Percentiles rank a stretch among this genome's conserved stretches.
These are phyloP conservation scores for Drosophila novamexicana DNA, from an alignment of 1,140 invertebrate genomes.

Conservation along the genomic window DNA sequence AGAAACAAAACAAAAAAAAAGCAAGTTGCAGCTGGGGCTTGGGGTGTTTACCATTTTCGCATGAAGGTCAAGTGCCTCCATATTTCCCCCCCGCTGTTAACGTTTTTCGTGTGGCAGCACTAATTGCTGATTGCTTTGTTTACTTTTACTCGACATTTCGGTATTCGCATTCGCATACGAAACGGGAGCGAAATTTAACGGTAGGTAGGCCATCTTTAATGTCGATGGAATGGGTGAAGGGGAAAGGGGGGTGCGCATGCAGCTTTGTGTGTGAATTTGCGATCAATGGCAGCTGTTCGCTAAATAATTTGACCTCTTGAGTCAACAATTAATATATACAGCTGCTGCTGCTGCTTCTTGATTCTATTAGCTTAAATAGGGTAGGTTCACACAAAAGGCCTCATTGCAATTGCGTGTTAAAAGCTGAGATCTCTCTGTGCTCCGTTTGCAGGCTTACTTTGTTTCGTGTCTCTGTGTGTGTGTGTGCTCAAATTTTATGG, in stretches of 20 bases:
- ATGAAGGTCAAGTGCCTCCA: conserved; percentile 61
- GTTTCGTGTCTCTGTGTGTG: not conserved
- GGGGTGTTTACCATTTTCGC: conserved; percentile 66
- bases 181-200: conserved; percentile 74
- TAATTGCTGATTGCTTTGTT: conserved; percentile 80
- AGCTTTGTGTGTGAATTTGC: conserved; percentile 64
- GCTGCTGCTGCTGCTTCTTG: conserved; percentile 42
- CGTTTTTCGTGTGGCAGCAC: conserved; percentile 60
- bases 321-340: conserved; percentile 69
- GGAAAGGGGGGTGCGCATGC: not conserved
- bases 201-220: conserved; percentile 38
- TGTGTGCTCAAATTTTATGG: conserved; percentile 54
- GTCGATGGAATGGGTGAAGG: too few species aligned
- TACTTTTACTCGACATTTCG: conserved; percentile 65
- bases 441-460: conserved; percentile 13
- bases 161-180: conserved; percentile 40
- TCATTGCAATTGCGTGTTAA: conserved; percentile 35
- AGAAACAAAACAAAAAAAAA: conserved; percentile 24
- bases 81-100: not conserved
- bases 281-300: conserved; percentile 73
- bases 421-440: conserved; percentile 19
- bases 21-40: conserved; percentile 62
- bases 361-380: conserved; percentile 68
- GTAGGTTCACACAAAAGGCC: conserved; percentile 31
- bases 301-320: conserved; percentile 80